These are phyloP conservation scores for Parthenolecanium corni DNA, from an alignment of 2,888 invertebrate species.

Conservation along the genomic window DNA sequence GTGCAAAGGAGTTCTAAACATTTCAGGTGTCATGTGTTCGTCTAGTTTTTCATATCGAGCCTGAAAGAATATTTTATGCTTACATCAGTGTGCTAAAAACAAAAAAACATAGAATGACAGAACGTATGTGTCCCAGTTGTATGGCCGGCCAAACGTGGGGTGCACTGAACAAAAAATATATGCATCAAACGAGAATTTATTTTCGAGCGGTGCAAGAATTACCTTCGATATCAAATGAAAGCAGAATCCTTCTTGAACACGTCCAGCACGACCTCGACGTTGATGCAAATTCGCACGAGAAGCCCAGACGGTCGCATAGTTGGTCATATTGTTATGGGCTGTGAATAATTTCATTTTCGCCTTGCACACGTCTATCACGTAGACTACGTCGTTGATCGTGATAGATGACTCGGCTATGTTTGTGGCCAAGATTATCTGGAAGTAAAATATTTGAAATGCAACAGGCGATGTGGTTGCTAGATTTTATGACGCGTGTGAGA, in stretches of 20 bases:
- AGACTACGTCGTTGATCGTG: conserved; percentile 96
- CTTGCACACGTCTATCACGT: conserved; percentile 94
- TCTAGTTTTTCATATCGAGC: conserved; percentile 62
- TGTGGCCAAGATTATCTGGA: conserved; percentile 83
- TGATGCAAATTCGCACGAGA: conserved; percentile 91
- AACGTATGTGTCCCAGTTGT: no score
- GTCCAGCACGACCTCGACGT: conserved; percentile 85
- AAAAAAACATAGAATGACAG: no score
- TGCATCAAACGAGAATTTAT: no score
- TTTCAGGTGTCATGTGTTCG: conserved; percentile 90
- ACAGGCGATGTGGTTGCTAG: no score
- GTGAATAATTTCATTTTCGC: conserved; percentile 96
- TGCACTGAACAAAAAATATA: no score
- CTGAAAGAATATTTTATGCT: conserved; percentile 34
- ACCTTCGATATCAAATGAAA: conserved; percentile 74
- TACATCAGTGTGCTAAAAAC: no score
- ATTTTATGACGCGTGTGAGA: no score
- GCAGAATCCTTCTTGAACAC: conserved; percentile 85
- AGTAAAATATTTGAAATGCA: neutral
- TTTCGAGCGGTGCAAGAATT: no score
- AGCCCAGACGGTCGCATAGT: conserved; percentile 94
- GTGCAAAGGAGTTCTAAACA: conserved; percentile 93
- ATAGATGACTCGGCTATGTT: conserved; percentile 98
- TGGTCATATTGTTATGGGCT: conserved; percentile 97
- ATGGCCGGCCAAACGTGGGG: no score